phyloP scores from a whole-genome alignment of 2,797 vertebrate species.

The Urosaurus nigricauda region DNA sequence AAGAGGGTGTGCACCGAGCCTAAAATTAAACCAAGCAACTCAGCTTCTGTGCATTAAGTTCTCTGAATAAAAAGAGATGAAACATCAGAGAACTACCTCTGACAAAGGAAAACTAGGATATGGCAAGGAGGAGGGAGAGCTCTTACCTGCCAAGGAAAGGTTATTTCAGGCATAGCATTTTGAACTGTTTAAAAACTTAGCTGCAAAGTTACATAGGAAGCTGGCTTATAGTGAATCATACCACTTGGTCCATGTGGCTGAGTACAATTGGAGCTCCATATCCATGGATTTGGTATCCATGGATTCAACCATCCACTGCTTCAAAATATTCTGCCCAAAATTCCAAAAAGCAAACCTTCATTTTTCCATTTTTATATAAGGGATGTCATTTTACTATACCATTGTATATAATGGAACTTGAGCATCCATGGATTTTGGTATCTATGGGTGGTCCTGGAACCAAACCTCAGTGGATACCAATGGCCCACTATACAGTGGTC shows the following conservation, averaged over 20 bases:
- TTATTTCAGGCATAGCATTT: not conserved
- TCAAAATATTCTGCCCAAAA: no score
- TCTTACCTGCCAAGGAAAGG: not conserved
- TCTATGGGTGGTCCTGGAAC: no score
- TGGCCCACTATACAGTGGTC: no score
- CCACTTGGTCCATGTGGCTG: not conserved
- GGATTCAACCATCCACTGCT: no score
- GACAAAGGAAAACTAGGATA: not conserved
- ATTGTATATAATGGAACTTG: no score
- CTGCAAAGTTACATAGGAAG: not conserved
- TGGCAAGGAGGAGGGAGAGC: not conserved
- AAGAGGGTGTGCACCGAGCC: not conserved
- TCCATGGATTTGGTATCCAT: no score
- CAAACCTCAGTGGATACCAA: no score
- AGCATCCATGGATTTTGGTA: no score
- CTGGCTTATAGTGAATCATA: not conserved
- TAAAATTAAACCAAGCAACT: conserved; percentile 44
- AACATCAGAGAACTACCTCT: not conserved
- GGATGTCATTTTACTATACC: no score
- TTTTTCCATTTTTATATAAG: no score
- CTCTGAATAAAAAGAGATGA: not conserved
- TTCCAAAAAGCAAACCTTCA: no score
- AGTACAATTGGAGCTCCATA: not conserved
- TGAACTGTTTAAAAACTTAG: not conserved
- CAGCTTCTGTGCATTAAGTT: not conserved